Evolutionary conservation across 2,888 invertebrate genomes (phyloP).

Genomic region (Diarsia brunnea): DNA sequence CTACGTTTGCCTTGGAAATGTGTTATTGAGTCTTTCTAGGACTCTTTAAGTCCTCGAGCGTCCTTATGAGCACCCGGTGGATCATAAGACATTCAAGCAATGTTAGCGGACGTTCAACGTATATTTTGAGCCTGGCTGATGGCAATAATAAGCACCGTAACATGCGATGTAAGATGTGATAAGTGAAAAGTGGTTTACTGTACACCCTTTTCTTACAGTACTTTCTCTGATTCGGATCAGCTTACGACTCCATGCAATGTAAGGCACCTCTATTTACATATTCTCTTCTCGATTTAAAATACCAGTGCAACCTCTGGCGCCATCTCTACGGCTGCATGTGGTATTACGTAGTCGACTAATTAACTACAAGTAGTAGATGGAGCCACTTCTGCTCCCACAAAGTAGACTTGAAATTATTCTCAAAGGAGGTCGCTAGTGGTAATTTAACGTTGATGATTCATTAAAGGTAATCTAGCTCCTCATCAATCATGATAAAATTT

Average conservation of each 20-base stretch:
- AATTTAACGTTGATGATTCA: background rate
- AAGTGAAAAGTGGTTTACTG: background rate
- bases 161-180: background rate
- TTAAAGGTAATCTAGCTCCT: background rate
- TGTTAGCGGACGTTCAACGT: too few relatives aligned
- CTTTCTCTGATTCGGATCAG: background rate
- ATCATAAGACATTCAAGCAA: too few relatives aligned
- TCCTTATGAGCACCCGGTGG: too few relatives aligned
- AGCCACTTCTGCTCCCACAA: background rate
- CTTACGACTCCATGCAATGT: background rate
- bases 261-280: background rate
- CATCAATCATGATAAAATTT: background rate
- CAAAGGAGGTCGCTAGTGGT: background rate
- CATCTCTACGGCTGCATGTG: constrained; percentile 4
- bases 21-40: background rate
- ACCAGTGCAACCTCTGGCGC: background rate
- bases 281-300: constrained; percentile 2
- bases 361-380: constrained; percentile 14
- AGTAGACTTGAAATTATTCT: background rate
- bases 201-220: too few relatives aligned
- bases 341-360: background rate
- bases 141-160: background rate
- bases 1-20: background rate
- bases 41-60: too few relatives aligned
- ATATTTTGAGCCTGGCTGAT: background rate